Evolutionary conservation across 1,140 invertebrate species (phyloP).

Genomic region (Phortica variegata): DNA sequence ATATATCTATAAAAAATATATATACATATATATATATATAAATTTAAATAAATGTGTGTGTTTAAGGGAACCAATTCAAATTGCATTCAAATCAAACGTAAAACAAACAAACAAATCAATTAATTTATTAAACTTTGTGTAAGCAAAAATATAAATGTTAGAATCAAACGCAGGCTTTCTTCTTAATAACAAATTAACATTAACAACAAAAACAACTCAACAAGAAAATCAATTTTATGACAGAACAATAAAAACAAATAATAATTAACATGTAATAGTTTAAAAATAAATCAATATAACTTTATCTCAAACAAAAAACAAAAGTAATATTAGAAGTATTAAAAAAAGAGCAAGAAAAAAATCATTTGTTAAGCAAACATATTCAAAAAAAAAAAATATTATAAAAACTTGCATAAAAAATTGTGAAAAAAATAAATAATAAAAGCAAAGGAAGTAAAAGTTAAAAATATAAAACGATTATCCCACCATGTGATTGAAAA

Average conservation of each 20-base stretch:
- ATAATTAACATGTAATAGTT: too few relatives aligned
- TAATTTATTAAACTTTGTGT: not conserved
- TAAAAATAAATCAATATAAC: too few relatives aligned
- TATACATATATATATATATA: not conserved
- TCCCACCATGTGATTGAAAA: slow-evolving; percentile 46
- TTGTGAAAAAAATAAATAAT: not conserved
- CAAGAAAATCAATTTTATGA: not conserved
- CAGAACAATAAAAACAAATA: not conserved
- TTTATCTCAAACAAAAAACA: too few relatives aligned
- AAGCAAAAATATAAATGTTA: not conserved
- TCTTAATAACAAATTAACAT: not conserved
- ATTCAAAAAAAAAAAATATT: slow-evolving; percentile 23
- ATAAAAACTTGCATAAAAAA: slow-evolving; percentile 8
- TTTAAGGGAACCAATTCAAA: not conserved
- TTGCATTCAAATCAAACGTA: not conserved
- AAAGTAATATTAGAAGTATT: too few relatives aligned
- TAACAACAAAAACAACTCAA: not conserved
- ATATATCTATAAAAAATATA: slow-evolving; percentile 8
- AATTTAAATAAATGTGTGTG: slow-evolving; percentile 1
- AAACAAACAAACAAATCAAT: not conserved
- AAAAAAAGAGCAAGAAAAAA: too few relatives aligned
- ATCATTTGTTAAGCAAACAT: slow-evolving; percentile 9
- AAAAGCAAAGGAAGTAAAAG: slow-evolving; percentile 1
- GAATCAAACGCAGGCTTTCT: too few relatives aligned
- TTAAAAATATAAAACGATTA: slow-evolving; percentile 42